phyloP scores from a whole-genome alignment of 2,113 vertebrate genomes.

The Toxotes chatareus region DNA sequence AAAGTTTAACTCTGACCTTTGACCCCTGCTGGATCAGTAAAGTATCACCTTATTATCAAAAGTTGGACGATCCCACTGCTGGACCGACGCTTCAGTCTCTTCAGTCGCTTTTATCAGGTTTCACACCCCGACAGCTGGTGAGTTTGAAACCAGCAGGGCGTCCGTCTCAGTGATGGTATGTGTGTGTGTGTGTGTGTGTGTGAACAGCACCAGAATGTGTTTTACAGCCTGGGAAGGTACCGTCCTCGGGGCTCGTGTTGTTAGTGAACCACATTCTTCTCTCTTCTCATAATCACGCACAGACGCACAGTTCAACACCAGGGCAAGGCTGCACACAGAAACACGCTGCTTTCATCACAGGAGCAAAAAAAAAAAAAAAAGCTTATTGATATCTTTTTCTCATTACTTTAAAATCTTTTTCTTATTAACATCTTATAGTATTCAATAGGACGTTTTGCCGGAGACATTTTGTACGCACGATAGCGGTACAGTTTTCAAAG shows the following conservation, averaged over 20 bases:
- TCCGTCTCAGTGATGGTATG: slow-evolving; percentile 8
- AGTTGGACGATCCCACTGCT: slow-evolving; percentile 23
- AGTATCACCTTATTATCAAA: slow-evolving; percentile 68
- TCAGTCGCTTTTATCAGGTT: slow-evolving; percentile 67
- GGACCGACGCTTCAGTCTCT: slow-evolving; percentile 20
- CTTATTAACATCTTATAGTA: slow-evolving; percentile 48
- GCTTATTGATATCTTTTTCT: slow-evolving; percentile 61
- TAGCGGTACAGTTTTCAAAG: slow-evolving; percentile 39
- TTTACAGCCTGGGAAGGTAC: too few species aligned
- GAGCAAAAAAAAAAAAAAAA: too few species aligned
- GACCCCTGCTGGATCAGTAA: slow-evolving; percentile 50
- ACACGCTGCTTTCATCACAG: too few species aligned
- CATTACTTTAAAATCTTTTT: slow-evolving; percentile 55
- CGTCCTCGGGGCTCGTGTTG: too few species aligned
- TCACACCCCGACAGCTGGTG: slow-evolving; percentile 72
- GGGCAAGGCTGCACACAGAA: too few species aligned
- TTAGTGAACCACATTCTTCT: too few species aligned
- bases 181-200: too few species aligned
- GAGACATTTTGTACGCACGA: slow-evolving; percentile 28
- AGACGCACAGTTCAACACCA: too few species aligned
- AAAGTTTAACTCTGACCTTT: slow-evolving; percentile 44
- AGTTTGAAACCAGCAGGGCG: slow-evolving; percentile 58
- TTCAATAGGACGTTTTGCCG: slow-evolving; percentile 17
- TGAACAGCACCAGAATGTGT: too few species aligned
- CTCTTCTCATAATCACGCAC: too few species aligned